These are phyloP conservation scores for Leptarthrus brevirostris DNA, from an alignment of 2,888 invertebrate species.

Conservation along the genomic window DNA sequence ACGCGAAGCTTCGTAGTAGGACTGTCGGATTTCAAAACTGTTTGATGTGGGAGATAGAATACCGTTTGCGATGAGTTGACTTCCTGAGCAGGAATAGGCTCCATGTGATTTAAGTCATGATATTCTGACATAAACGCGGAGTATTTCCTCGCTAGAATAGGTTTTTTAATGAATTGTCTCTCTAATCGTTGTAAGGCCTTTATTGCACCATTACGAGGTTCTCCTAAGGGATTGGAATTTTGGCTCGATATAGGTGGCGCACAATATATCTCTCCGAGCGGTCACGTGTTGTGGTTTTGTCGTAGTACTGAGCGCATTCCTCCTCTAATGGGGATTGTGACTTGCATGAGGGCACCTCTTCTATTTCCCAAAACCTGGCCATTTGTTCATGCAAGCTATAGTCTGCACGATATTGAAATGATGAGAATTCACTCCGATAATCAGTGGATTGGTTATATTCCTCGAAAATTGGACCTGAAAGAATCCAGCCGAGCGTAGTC, in stretches of 20 bases:
- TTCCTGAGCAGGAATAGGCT: too few relatives aligned
- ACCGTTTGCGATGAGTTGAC: too few relatives aligned
- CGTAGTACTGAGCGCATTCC: too few relatives aligned
- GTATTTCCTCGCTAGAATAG: background rate
- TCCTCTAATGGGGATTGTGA: too few relatives aligned
- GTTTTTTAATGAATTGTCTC: background rate
- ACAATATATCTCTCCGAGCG: too few relatives aligned
- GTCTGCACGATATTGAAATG: background rate
- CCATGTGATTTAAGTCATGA: background rate
- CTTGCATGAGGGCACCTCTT: background rate
- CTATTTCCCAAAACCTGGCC: background rate
- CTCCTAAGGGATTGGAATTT: background rate
- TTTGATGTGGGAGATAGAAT: slow-evolving; percentile 6
- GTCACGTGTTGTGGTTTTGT: too few relatives aligned
- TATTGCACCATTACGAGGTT: background rate
- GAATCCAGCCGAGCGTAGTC: background rate
- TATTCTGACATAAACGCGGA: background rate
- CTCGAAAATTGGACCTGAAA: background rate
- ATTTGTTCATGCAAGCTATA: background rate
- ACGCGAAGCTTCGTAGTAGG: background rate
- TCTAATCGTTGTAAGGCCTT: background rate
- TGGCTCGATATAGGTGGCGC: too few relatives aligned
- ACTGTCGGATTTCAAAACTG: background rate
- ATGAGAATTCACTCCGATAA: too few relatives aligned
- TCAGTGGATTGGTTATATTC: too few relatives aligned